phyloP scores from a whole-genome alignment of 1,140 invertebrate species.

The Euura lappo region DNA sequence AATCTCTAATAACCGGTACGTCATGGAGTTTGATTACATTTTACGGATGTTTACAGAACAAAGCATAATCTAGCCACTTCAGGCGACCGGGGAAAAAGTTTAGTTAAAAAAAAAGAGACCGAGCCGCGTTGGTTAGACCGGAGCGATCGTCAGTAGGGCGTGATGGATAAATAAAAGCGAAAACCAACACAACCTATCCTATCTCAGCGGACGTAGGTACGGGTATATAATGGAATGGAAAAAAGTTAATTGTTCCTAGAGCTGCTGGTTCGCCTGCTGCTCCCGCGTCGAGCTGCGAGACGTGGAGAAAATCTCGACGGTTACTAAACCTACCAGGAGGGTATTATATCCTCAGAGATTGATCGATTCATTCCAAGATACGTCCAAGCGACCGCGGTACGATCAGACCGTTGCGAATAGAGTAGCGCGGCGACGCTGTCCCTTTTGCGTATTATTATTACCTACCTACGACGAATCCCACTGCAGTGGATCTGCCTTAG shows the following conservation, averaged over 20 bases:
- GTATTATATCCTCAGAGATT: no score
- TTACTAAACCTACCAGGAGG: background rate
- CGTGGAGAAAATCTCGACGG: background rate
- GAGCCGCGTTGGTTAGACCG: background rate
- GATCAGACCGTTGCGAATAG: no score
- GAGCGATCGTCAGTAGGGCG: background rate
- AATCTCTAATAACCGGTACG: background rate
- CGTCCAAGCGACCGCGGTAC: no score
- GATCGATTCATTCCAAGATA: no score
- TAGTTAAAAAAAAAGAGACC: background rate
- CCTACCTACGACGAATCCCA: no score
- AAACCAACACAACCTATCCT: background rate
- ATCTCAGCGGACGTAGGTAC: background rate
- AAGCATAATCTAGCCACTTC: background rate
- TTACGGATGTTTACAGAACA: slow-evolving; percentile 5
- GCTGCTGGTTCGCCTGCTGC: no score
- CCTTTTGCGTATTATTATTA: no score
- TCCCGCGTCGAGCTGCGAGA: background rate
- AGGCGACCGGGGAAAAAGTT: background rate
- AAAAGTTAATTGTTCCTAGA: background rate
- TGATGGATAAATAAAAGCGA: background rate
- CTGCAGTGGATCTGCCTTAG: no score
- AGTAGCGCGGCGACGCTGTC: no score
- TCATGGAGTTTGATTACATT: background rate
- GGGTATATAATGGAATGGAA: background rate